A percentile compares a stretch with the other conserved stretches of the same genome.
These are phyloP conservation scores for Anabas testudineus DNA, from an alignment of 2,797 vertebrate genomes.

Conservation along the genomic window DNA sequence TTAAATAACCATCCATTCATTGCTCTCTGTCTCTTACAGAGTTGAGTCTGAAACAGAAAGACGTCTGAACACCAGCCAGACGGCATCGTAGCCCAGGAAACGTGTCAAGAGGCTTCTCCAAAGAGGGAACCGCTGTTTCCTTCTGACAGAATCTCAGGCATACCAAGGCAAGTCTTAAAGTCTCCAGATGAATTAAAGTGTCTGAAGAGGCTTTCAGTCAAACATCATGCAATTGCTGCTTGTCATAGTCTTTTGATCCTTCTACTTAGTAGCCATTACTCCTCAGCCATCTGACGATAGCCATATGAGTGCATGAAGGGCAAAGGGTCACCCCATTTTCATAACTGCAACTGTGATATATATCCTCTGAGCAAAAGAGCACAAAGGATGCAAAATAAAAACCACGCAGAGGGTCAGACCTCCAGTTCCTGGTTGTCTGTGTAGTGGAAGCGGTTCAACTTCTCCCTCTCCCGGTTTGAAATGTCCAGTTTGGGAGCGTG, in stretches of 20 bases:
- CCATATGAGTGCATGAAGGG: slow-evolving; percentile 41
- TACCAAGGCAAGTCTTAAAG: slow-evolving; percentile 54
- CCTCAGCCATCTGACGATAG: slow-evolving; percentile 31
- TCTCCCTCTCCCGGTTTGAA: slow-evolving; percentile 87
- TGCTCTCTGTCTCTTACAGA: slow-evolving; percentile 35
- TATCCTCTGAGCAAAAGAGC: slow-evolving; percentile 55
- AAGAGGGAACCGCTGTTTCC: slow-evolving; percentile 14
- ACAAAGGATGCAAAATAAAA: slow-evolving; percentile 53
- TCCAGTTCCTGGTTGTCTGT: slow-evolving; percentile 82
- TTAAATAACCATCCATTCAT: slow-evolving; percentile 69
- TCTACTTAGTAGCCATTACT: slow-evolving; percentile 43
- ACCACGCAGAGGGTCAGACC: slow-evolving; percentile 72
- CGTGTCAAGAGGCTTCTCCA: slow-evolving; percentile 18
- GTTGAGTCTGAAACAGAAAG: slow-evolving; percentile 45
- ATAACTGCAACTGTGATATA: slow-evolving; percentile 44
- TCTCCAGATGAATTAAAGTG: slow-evolving; percentile 44
- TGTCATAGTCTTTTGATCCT: slow-evolving; percentile 27
- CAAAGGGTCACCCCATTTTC: slow-evolving; percentile 37
- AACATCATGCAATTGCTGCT: slow-evolving; percentile 28
- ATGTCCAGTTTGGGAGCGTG: slow-evolving; percentile 84
- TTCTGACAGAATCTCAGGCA: slow-evolving; percentile 60
- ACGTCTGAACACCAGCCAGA: slow-evolving; percentile 41
- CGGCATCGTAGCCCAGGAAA: slow-evolving; percentile 40
- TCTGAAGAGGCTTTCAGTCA: slow-evolving; percentile 38
- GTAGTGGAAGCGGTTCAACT: slow-evolving; percentile 85